phyloP scores from a whole-genome alignment of 2,888 invertebrate species.

The Strigamia crassipes region DNA sequence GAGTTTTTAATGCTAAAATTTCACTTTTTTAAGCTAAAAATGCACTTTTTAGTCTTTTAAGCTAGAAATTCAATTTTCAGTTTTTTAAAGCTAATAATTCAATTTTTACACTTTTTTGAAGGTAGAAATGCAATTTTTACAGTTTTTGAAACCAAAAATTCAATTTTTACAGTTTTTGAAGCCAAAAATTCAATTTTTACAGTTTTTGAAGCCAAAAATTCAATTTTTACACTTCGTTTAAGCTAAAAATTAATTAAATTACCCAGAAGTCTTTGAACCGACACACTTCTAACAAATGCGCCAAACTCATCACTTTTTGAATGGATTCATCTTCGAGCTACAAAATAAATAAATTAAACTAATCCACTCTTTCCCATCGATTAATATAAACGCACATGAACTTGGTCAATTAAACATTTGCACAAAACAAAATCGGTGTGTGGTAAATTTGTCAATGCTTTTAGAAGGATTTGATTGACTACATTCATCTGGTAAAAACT shows the following conservation, averaged over 20 bases:
- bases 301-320: constrained; percentile 82
- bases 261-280: constrained; percentile 90
- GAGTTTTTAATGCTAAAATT: too few species aligned
- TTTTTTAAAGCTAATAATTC: too few species aligned
- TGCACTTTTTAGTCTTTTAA: too few species aligned
- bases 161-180: too few species aligned
- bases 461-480: constrained; percentile 86
- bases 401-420: constrained; percentile 89
- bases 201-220: too few species aligned
- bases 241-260: constrained; percentile 47
- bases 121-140: too few species aligned
- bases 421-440: constrained; percentile 97
- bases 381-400: constrained; percentile 62
- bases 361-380: not conserved
- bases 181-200: too few species aligned
- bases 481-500: constrained; percentile 80
- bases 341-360: constrained; percentile 43
- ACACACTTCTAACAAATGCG: constrained; percentile 89
- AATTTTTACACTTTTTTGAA: too few species aligned
- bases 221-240: too few species aligned
- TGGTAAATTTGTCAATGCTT: constrained; percentile 94
- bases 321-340: constrained; percentile 74
- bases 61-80: too few species aligned
- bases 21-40: too few species aligned
- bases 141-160: too few species aligned